Evolutionary conservation across 64 coral and sea anemone species (phyloP), one percentile per base, ranked within the genome.

Genomic region (Dendronephthya gigantea): DNA sequence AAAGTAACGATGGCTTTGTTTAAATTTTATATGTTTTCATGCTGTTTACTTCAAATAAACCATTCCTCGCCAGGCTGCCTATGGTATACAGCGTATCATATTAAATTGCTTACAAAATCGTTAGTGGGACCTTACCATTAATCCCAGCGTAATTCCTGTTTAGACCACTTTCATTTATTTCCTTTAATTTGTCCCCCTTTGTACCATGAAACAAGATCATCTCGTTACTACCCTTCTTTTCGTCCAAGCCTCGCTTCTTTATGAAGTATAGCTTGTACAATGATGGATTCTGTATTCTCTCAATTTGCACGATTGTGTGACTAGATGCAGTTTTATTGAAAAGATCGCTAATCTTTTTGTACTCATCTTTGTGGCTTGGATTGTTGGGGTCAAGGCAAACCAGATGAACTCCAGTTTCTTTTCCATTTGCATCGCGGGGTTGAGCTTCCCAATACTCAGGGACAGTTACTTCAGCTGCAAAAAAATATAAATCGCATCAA

Each of bases 201-300:
- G 93, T 96, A 36, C 93, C 93, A 75, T 96, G 93, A 68, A 92
- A 96, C 4, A 96, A 82, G 0, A 50, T 16, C 85, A n/a, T 90
- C 74, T 96, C 90, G 23, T 92, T 96, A 47, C 90, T 92, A 10
- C 93, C 93, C 1, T 81, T 85, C 35, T 66, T 50, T 37, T 96
- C 69, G 37, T 96, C 93, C 87, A 92, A 91, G 16, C 85, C 84
- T 49, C 89, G 90, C 50, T 96, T 96, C 31, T 37, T 83, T 0
- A 94, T 56, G 6, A 41, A 35, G 40, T 96, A 96, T 16, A 50
- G 36, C 22, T 40, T 51, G 31, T 82, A 92, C 1, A 92, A 90
- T n/a, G 28, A 49, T 47, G 93, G 93, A 33, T 89, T 95, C 49
- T 95, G 93, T 9, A 95, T 82, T 41, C 93, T 59, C 23, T 89